A percentile compares a stretch with the other conserved stretches of the same genome.
phyloP scores from a whole-genome alignment of 2,888 invertebrate species.

The Lottia scabra region DNA sequence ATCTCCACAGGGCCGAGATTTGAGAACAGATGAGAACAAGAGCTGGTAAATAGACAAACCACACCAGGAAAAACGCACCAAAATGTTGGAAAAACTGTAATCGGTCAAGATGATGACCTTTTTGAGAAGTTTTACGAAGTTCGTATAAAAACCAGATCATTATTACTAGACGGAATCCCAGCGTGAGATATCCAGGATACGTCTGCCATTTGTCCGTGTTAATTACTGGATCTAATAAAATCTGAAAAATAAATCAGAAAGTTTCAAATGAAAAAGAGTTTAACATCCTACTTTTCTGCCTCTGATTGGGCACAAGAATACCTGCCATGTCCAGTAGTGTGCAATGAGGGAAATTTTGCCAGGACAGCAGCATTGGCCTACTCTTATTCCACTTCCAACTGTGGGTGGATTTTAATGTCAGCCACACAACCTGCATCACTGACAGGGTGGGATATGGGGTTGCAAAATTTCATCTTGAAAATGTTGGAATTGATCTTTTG shows the following conservation, averaged over 20 bases:
- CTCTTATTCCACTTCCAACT: too few relatives aligned
- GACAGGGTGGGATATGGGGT: too few relatives aligned
- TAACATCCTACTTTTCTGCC: too few relatives aligned
- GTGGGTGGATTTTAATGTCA: too few relatives aligned
- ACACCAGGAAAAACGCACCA: constrained; percentile 96
- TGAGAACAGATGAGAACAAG: constrained; percentile 93
- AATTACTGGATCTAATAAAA: constrained; percentile 94
- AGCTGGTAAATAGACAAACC: constrained; percentile 97
- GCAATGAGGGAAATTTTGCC: too few relatives aligned
- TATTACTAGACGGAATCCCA: constrained; percentile 85
- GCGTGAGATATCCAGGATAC: constrained; percentile 95
- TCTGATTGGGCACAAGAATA: too few relatives aligned
- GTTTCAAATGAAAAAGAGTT: too few relatives aligned
- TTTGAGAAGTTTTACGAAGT: constrained; percentile 81
- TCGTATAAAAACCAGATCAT: constrained; percentile 89
- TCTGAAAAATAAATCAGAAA: constrained; percentile 73
- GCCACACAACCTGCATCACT: too few relatives aligned
- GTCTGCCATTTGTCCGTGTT: constrained; percentile 98
- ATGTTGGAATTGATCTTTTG: too few relatives aligned
- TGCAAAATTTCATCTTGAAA: too few relatives aligned
- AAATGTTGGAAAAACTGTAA: constrained; percentile 94
- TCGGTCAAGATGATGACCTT: constrained; percentile 83
- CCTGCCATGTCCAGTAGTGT: too few relatives aligned
- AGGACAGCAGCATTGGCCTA: too few relatives aligned
- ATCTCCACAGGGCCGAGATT: constrained; percentile 94